Evolutionary conservation across 1,140 invertebrate genomes (phyloP).

Genomic region (Sycophaga agraensis): DNA sequence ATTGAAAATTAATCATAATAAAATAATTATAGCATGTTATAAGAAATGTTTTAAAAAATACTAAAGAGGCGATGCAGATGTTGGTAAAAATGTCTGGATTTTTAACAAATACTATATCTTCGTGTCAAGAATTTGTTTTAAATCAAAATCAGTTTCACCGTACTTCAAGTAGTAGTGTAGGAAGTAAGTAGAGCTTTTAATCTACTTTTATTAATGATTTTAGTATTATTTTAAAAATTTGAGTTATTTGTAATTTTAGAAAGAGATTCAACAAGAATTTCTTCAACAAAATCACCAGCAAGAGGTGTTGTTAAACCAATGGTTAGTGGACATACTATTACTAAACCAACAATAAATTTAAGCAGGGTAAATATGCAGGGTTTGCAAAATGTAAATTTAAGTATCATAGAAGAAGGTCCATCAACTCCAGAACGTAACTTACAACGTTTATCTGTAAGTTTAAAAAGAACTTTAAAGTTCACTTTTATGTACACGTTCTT

Average conservation of each 20-base stretch:
- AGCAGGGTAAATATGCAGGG: slow-evolving; percentile 50
- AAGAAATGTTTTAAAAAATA: slow-evolving; percentile 37
- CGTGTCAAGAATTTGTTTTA: slow-evolving; percentile 37
- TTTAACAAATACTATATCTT: slow-evolving; percentile 40
- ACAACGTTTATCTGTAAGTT: slow-evolving; percentile 22
- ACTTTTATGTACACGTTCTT: too few relatives aligned
- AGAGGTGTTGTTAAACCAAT: slow-evolving; percentile 54
- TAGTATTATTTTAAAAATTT: not conserved
- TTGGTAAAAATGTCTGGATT: slow-evolving; percentile 39
- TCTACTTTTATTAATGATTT: not conserved
- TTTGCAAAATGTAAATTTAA: slow-evolving; percentile 43
- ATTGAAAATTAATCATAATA: not conserved
- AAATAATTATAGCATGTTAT: slow-evolving; percentile 35
- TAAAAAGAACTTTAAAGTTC: too few relatives aligned
- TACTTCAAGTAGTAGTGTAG: slow-evolving; percentile 27
- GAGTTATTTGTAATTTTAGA: slow-evolving; percentile 25
- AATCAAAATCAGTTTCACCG: slow-evolving; percentile 19
- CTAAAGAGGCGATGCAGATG: slow-evolving; percentile 40
- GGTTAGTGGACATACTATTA: slow-evolving; percentile 54
- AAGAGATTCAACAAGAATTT: slow-evolving; percentile 37
- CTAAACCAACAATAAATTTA: slow-evolving; percentile 54
- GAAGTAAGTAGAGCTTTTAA: slow-evolving; percentile 29
- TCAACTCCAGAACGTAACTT: slow-evolving; percentile 30
- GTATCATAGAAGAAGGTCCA: slow-evolving; percentile 45
- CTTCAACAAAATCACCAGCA: slow-evolving; percentile 48